These are phyloP conservation scores for Ochotona curzoniae DNA, from an alignment of 2,113 vertebrate species.

Conservation along the genomic window DNA sequence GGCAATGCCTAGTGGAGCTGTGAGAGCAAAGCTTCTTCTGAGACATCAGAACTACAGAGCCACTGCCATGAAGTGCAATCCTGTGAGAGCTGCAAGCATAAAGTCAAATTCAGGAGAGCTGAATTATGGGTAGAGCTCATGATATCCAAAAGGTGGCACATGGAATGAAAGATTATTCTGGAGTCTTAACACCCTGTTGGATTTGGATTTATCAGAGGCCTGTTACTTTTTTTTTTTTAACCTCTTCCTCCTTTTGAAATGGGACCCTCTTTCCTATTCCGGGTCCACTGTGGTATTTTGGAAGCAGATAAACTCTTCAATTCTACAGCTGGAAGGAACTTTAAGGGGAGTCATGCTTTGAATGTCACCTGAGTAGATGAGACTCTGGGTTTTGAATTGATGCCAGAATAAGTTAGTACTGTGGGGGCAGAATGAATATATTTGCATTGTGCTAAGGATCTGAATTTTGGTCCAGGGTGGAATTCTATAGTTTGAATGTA, in stretches of 20 bases:
- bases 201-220: neutral
- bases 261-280: neutral
- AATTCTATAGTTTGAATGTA: neutral
- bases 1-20: neutral
- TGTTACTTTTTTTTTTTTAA: too few relatives aligned
- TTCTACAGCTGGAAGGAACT: neutral
- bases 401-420: neutral
- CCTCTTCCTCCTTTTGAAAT: neutral
- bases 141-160: neutral
- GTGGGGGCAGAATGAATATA: too few relatives aligned
- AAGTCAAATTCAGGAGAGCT: neutral
- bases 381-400: neutral
- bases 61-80: too few relatives aligned
- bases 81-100: neutral
- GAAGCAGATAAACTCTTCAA: too few relatives aligned
- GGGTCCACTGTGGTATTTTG: accelerated
- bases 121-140: neutral
- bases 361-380: neutral
- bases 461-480: neutral
- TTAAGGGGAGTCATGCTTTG: neutral
- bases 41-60: neutral
- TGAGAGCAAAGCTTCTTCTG: neutral
- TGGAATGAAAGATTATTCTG: neutral
- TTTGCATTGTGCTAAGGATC: neutral
- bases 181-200: neutral